Conservation (phyloP, 2,113 vertebrate genomes). For the Cacatua alba region DNA sequence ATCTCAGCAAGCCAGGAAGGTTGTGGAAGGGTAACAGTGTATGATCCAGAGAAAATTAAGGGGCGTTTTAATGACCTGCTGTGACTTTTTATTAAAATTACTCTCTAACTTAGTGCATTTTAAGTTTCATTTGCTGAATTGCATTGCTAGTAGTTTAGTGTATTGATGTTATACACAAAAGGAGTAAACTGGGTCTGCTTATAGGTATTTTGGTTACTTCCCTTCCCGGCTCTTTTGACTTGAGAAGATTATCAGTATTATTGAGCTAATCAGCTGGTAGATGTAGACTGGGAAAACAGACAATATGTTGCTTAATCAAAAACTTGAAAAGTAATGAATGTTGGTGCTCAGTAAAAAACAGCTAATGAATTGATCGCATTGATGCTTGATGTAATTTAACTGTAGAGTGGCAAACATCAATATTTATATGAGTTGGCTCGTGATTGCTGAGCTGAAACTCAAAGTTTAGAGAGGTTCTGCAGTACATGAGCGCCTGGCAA, state of each 20-base stretch:
- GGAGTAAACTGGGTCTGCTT: not conserved
- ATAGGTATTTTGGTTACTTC: not conserved
- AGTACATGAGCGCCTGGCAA: too few relatives aligned
- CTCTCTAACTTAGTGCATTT: constrained; percentile 1
- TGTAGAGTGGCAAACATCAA: too few relatives aligned
- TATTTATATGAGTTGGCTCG: too few relatives aligned
- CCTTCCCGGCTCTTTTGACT: constrained; percentile 24
- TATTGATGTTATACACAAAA: constrained; percentile 35
- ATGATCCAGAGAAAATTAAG: not conserved
- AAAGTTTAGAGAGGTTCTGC: too few relatives aligned
- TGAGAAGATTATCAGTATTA: constrained; percentile 36
- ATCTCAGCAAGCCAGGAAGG: constrained; percentile 33
- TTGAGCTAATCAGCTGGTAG: constrained; percentile 32
- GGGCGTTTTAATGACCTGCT: constrained; percentile 26
- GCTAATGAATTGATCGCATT: too few relatives aligned
- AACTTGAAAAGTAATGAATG: constrained; percentile 28
- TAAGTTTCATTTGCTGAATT: constrained; percentile 20
- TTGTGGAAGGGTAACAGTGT: not conserved
- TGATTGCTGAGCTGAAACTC: too few relatives aligned
- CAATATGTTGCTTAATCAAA: constrained; percentile 56
- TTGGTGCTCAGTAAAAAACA: constrained; percentile 33
- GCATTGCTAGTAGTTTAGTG: not conserved
- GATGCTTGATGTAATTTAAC: too few relatives aligned
- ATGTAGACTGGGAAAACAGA: constrained; percentile 25
- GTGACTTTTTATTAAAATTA: constrained; percentile 24